Evolutionary conservation across 2,888 invertebrate species (phyloP), one percentile per base, ranked within the genome.

Genomic region (Stenchaetothrips biformis): DNA sequence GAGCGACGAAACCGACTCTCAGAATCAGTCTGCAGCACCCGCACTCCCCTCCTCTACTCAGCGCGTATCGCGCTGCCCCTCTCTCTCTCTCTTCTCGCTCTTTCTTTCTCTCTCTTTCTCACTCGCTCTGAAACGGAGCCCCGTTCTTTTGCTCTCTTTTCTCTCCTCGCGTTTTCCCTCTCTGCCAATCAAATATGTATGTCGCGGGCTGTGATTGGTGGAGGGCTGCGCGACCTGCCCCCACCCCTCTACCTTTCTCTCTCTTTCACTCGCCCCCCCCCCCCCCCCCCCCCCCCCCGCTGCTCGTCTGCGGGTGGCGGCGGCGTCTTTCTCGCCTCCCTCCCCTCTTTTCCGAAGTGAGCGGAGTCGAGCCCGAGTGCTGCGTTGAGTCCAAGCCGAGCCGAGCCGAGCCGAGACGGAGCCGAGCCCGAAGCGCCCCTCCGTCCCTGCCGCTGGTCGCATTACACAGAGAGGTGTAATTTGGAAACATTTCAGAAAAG

Each of bases 161-260:
- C 25, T 18, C 62, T 53, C 79, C 9, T 49, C 59, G 13, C 25
- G 59, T 7, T 53, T 18, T 59, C 16, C 25, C 13, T 79, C 18
- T 48, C 49, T 49, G 37, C 25, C 59, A 27, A 53, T 79, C 59
- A 74, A 74, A 74, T 74, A 74, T 74, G 21, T 48, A 78, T 37
- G 77, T 77, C 80, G 80, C 49, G 79, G n/a, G 53, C 48, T 74
- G 62, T 80, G 79, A 80, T 79, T 81, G 79, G 80, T 80, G 25
- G 79, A 80, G 59, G 53, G n/a, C 77, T 77, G 48, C 62, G 16
- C 80, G 77, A 78, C 79, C 79, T 74, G 77, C 80, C 74, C 80
- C 80, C 77, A 37, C 79, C 74, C 48, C 47, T 13, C 62, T 27
- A 25, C 67, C 13, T 47, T 53, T 48, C 16, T 25, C 25, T 48